Evolutionary conservation across 2,797 vertebrate genomes (phyloP).

Genomic region (Acanthurus lineatus): DNA sequence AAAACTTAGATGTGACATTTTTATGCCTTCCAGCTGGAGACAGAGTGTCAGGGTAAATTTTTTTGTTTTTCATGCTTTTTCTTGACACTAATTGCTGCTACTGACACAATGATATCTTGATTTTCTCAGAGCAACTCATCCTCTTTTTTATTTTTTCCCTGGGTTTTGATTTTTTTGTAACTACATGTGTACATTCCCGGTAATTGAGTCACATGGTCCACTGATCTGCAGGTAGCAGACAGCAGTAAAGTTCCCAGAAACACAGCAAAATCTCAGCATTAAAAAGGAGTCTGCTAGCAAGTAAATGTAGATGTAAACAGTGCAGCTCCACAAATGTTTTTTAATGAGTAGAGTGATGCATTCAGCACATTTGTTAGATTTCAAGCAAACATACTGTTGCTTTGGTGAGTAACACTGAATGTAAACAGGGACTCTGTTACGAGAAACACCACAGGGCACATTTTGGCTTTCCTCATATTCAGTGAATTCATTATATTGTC

Average conservation of each 20-base stretch:
- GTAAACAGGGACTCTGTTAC: not conserved
- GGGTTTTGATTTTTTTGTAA: not conserved
- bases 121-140: not conserved
- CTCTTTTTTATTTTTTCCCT: not conserved
- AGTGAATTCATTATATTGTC: not conserved
- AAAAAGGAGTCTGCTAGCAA: not conserved
- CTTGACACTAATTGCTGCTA: not conserved
- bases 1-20: conserved; percentile 18
- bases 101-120: not conserved
- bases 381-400: not conserved
- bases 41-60: conserved; percentile 5
- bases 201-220: not conserved
- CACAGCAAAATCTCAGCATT: not conserved
- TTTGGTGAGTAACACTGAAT: not conserved
- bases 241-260: not conserved
- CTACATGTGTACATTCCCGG: not conserved
- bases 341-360: not conserved
- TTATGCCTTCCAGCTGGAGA: conserved; percentile 19
- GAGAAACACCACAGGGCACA: not conserved
- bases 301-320: not conserved
- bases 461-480: not conserved
- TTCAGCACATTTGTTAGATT: not conserved
- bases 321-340: not conserved
- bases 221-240: not conserved
- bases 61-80: not conserved